Conservation (phyloP, 1,140 invertebrate genomes). For the Neotoxoptera formosana region DNA sequence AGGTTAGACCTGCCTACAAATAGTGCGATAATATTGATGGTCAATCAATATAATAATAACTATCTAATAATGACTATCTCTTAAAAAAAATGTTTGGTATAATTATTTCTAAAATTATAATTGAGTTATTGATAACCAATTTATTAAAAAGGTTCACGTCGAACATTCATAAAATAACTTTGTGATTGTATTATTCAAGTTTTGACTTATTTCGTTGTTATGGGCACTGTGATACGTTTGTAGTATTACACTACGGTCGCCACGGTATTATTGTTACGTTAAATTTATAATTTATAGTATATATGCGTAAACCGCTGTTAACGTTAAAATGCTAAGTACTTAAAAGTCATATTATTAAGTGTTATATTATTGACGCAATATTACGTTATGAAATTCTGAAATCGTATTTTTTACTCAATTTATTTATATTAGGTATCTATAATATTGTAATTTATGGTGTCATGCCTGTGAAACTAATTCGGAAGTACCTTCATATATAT, state of each 20-base stretch:
- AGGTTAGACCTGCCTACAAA: conserved; percentile 4
- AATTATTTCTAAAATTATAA: not conserved
- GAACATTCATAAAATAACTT: not conserved
- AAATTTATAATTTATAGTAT: conserved; percentile 40
- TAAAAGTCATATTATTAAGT: not conserved
- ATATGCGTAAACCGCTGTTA: not conserved
- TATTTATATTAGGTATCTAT: not conserved
- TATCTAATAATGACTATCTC: not conserved
- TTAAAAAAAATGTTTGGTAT: not conserved
- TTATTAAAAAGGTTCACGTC: not conserved
- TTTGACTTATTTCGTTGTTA: conserved; percentile 56
- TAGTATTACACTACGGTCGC: conserved; percentile 30
- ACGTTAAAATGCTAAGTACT: not conserved
- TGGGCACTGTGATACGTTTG: conserved; percentile 49
- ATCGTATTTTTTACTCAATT: not conserved
- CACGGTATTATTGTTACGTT: conserved; percentile 45
- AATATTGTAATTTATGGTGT: not conserved
- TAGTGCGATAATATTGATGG: not conserved
- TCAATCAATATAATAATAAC: not conserved
- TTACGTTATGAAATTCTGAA: not conserved
- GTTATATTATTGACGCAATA: not conserved
- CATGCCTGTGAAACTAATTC: not conserved
- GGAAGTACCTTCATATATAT: not conserved
- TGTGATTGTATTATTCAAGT: conserved; percentile 38
- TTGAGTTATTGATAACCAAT: not conserved